Conservation (phyloP, 2,888 invertebrate genomes). For the Tiphia femorata region DNA sequence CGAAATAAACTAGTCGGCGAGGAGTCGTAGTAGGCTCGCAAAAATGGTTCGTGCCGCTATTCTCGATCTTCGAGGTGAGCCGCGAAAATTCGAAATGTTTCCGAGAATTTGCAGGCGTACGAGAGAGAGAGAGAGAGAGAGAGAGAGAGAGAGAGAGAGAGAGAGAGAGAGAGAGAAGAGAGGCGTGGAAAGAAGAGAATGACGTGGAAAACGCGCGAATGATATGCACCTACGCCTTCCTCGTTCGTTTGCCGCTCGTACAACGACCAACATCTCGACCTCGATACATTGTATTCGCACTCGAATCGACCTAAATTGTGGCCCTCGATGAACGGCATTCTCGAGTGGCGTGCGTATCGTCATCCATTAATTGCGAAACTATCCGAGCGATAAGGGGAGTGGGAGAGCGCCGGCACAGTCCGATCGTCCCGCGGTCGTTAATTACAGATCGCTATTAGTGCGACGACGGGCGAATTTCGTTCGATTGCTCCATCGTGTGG, state of each 20-base stretch:
- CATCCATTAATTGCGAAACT: neutral
- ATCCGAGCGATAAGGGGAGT: neutral
- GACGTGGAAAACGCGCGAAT: too few relatives aligned
- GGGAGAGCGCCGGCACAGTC: neutral
- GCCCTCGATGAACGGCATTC: neutral
- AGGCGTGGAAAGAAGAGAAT: too few relatives aligned
- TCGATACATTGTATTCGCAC: neutral
- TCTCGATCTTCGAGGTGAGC: too few relatives aligned
- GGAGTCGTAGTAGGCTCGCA: neutral
- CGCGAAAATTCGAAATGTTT: too few relatives aligned
- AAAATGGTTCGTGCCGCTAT: neutral
- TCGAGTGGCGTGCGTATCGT: neutral
- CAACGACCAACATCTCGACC: neutral
- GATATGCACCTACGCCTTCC: too few relatives aligned
- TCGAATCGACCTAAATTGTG: neutral
- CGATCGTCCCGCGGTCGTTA: too few relatives aligned
- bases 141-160: neutral
- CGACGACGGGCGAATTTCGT: too few relatives aligned
- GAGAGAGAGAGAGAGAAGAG: neutral
- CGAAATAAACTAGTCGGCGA: neutral
- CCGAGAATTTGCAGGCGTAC: too few relatives aligned
- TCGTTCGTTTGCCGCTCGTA: too few relatives aligned
- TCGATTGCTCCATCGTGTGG: too few relatives aligned
- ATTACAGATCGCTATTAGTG: neutral
- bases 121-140: too few relatives aligned